phyloP scores from a whole-genome alignment of 2,113 vertebrate species.

The Bos javanicus region DNA sequence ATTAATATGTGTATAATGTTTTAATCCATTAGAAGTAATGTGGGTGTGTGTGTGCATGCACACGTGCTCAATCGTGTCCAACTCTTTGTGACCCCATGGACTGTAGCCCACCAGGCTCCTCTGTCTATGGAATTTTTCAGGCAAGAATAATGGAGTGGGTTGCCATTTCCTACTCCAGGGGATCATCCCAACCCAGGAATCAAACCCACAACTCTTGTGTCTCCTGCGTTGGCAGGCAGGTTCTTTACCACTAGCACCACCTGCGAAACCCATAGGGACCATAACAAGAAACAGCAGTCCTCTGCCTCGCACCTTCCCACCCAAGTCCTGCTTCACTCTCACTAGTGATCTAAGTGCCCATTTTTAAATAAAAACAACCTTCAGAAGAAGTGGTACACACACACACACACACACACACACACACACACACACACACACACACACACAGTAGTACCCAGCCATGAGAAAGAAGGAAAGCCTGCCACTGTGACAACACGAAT shows the following conservation, averaged over 20 bases:
- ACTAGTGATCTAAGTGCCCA: neutral
- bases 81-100: neutral
- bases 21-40: neutral
- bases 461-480: neutral
- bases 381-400: neutral
- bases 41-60: neutral
- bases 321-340: neutral
- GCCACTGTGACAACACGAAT: neutral
- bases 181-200: neutral
- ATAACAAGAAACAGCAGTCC: neutral
- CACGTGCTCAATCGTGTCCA: fast-evolving
- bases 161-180: neutral
- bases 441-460: neutral
- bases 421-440: fast-evolving
- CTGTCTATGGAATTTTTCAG: neutral
- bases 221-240: fast-evolving
- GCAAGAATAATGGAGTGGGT: neutral
- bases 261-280: neutral
- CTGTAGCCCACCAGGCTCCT: neutral
- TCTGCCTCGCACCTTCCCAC: neutral
- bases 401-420: neutral
- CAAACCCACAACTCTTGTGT: neutral
- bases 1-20: neutral
- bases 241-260: neutral
- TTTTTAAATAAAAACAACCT: neutral